Evolutionary conservation across 2,888 invertebrate genomes (phyloP), one percentile per base, ranked within the genome.

Genomic region (Acleris laterana): DNA sequence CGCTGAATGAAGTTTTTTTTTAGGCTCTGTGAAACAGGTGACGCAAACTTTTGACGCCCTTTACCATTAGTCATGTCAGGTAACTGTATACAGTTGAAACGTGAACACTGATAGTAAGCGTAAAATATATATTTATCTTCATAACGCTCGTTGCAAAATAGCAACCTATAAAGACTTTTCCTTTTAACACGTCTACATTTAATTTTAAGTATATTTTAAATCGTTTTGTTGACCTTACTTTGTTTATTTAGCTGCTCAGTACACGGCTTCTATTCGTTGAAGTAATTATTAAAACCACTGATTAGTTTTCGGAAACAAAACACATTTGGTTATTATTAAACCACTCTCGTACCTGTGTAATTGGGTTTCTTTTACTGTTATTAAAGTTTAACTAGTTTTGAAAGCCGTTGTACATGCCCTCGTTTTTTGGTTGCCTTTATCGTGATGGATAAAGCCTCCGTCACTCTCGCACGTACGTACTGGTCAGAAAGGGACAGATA

Each of bases 211-310:
- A 38, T 38, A 17, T 38, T 38, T 38, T 3, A 6, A 38, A 38
- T 53, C 7, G 20, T 42, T 55, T 55, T 55, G 55, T 1, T 19
- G 13, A 42, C 20, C 55, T 4, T 55, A 55, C 20, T 55, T 19
- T 55, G 22, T 51, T 51, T 28, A 32, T 55, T 22, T 16, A 42
- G 55, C 20, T 55, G 19, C 42, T 55, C 42, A 20, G 42, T 6
- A 19, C 22, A 13, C 4, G 49, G 19, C n/a, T 17, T 22, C 19
- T 42, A 55, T 42, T 42, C n/a, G 13, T 20, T 20, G 16, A 38
- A 55, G 11, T 19, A 55, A 38, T 55, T 55, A 42, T 20, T 55
- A 55, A 38, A 13, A 19, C 19, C 16, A 38, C 5, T 19, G 13
- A 46, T 46, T 46, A 46, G 46, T 46, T 46, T 46, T 46, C n/a